Percentiles rank a stretch among this genome's conserved stretches.
These are phyloP conservation scores for Cebidichthys violaceus DNA, from an alignment of 2,113 vertebrate genomes.

Conservation along the genomic window DNA sequence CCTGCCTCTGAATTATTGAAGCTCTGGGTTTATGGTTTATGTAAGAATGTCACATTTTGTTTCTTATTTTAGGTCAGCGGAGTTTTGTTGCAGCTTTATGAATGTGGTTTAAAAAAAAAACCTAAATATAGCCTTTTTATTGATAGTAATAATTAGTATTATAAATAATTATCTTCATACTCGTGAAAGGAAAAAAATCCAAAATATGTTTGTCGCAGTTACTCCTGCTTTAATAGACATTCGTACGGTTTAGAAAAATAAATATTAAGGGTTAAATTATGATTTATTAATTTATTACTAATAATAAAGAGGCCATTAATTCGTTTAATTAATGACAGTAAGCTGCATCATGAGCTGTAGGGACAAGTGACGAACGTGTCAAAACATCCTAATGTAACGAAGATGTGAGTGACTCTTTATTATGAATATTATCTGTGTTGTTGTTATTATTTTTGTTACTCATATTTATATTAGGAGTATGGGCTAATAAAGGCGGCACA, in stretches of 20 bases:
- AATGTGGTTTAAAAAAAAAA: neutral
- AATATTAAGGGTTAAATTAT: neutral
- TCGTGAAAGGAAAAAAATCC: neutral
- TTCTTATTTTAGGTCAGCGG: slow-evolving; percentile 12
- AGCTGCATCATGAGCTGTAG: neutral
- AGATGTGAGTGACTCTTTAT: neutral
- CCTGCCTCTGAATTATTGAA: slow-evolving; percentile 34
- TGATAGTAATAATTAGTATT: neutral
- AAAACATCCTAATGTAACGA: neutral
- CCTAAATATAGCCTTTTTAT: neutral
- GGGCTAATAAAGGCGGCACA: neutral
- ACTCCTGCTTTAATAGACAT: neutral
- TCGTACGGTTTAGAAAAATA: neutral
- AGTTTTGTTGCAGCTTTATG: too few relatives aligned
- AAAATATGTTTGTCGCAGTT: neutral
- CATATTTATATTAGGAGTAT: neutral
- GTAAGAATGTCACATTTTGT: neutral
- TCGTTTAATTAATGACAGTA: too few relatives aligned
- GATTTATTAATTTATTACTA: neutral
- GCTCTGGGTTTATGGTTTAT: neutral
- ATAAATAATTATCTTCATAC: neutral
- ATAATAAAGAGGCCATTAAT: neutral
- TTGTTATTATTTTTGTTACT: neutral
- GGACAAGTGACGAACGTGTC: neutral
- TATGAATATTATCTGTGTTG: neutral